Percentiles rank a stretch among this genome's conserved stretches.
These are phyloP conservation scores for Pycnomerus fuliginosus DNA, from an alignment of 2,888 invertebrate species.

Conservation along the genomic window DNA sequence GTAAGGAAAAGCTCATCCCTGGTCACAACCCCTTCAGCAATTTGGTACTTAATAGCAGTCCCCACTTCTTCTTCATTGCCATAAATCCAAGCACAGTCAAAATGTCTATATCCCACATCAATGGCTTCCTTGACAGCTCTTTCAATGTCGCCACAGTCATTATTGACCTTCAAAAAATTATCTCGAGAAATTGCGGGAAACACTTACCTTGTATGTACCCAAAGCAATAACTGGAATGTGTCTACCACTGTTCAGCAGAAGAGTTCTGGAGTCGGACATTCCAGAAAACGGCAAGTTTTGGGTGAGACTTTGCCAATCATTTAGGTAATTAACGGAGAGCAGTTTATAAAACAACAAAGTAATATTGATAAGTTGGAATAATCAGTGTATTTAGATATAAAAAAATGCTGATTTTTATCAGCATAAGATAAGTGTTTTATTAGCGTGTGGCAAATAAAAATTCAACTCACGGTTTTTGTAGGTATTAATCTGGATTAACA, in stretches of 20 bases:
- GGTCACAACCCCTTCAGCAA: constrained; percentile 62
- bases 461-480: too few species aligned
- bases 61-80: constrained; percentile 61
- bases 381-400: too few species aligned
- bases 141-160: constrained; percentile 41
- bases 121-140: constrained; percentile 58
- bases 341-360: too few species aligned
- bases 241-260: constrained; percentile 61
- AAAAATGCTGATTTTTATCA: too few species aligned
- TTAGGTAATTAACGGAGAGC: too few species aligned
- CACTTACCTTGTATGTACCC: constrained; percentile 62
- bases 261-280: too few species aligned
- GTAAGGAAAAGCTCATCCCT: constrained; percentile 69
- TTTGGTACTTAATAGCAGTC: constrained; percentile 57
- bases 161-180: background rate
- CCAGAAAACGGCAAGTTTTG: too few species aligned
- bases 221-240: constrained; percentile 64
- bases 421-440: too few species aligned
- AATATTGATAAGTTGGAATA: too few species aligned
- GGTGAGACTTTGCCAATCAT: too few species aligned
- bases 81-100: constrained; percentile 66
- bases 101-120: constrained; percentile 63
- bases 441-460: too few species aligned
- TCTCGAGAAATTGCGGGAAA: constrained; percentile 1
- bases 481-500: too few species aligned